Conservation (phyloP, 2,113 vertebrate genomes). For the Lasiurus cinereus region DNA sequence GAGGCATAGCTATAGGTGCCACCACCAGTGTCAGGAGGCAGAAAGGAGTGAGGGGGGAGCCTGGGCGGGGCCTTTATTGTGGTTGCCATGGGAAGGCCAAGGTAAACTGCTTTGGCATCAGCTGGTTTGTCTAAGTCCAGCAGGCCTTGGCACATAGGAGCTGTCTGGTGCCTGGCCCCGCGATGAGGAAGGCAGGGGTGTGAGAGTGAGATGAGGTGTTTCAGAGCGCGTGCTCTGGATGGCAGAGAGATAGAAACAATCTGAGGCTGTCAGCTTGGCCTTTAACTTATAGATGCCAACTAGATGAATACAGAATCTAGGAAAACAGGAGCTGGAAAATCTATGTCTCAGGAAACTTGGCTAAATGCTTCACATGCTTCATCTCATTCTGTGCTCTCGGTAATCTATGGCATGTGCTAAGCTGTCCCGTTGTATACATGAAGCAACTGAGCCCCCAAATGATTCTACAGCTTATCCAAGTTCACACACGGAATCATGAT, state of each 20-base stretch:
- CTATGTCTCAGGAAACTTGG: rapidly evolving
- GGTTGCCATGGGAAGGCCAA: background rate
- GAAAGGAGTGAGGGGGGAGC: background rate
- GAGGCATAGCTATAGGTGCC: background rate
- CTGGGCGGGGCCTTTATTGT: background rate
- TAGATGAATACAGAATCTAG: background rate
- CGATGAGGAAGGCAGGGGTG: background rate
- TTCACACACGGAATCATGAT: background rate
- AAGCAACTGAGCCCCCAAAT: background rate
- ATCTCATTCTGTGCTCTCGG: background rate
- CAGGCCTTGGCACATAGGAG: background rate
- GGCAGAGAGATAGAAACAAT: background rate
- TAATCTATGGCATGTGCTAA: background rate
- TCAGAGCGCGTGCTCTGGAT: background rate
- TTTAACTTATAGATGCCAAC: background rate
- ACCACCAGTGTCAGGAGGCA: background rate
- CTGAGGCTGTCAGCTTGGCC: background rate
- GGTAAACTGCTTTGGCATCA: background rate
- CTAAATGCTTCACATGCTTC: background rate
- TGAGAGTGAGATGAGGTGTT: background rate
- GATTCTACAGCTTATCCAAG: background rate
- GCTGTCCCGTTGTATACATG: background rate
- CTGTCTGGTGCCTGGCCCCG: background rate
- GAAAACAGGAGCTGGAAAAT: background rate
- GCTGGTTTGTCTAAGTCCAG: background rate